Evolutionary conservation across 2,113 vertebrate species (phyloP).

Genomic region (Hydrolagus affinis): DNA sequence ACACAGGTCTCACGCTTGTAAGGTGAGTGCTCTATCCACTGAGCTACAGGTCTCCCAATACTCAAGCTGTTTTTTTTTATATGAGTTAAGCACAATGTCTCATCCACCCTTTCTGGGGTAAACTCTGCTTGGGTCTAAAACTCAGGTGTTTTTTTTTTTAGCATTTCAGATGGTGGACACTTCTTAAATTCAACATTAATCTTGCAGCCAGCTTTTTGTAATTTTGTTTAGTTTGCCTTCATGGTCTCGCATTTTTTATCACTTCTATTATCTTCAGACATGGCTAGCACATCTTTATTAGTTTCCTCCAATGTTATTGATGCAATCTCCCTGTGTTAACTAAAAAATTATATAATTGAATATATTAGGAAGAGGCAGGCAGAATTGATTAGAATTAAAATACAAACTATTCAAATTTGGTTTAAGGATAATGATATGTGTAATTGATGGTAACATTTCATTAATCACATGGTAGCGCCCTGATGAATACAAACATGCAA

Average conservation of each 20-base stretch:
- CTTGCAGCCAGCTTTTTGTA: no score
- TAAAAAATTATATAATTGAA: background rate
- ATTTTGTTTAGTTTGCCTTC: background rate
- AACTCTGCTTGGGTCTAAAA: no score
- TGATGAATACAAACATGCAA: slow-evolving; percentile 20
- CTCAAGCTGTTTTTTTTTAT: no score
- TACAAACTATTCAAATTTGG: slow-evolving; percentile 15
- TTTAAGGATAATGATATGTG: background rate
- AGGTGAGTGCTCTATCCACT: no score
- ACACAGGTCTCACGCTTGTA: no score
- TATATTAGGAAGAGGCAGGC: background rate
- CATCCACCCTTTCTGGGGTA: no score
- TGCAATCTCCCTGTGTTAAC: slow-evolving; percentile 13
- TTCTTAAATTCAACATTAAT: no score
- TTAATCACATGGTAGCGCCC: slow-evolving; percentile 25
- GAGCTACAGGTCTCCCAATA: no score
- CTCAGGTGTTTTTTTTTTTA: no score
- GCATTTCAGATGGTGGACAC: no score
- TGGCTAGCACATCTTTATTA: background rate
- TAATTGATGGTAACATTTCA: slow-evolving; percentile 30
- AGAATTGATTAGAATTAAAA: background rate
- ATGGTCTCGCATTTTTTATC: background rate
- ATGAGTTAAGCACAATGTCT: no score
- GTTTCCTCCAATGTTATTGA: slow-evolving; percentile 8
- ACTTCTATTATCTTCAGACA: background rate